Conservation (phyloP, 1,140 invertebrate genomes). For the Vanessa tameamea region DNA sequence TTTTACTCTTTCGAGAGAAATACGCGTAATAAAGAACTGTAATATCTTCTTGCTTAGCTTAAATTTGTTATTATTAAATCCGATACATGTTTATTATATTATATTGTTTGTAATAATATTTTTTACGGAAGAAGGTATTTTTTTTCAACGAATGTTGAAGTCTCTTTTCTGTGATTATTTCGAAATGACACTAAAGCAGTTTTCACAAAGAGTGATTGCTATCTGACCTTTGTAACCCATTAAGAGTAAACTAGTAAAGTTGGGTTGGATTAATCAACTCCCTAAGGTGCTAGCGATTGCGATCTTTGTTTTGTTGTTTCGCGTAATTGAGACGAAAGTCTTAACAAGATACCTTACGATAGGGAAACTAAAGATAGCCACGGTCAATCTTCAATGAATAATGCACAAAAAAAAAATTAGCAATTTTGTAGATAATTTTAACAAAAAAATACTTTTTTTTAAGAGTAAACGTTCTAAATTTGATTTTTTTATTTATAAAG, state of each 20-base stretch:
- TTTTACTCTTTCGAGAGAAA: slow-evolving; percentile 15
- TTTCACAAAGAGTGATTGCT: slow-evolving; percentile 26
- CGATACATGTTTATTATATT: neutral
- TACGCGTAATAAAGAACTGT: neutral
- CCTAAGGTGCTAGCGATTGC: slow-evolving; percentile 25
- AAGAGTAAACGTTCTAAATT: no score
- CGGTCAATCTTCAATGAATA: neutral
- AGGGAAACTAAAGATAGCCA: neutral
- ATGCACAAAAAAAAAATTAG: neutral
- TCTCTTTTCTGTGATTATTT: neutral
- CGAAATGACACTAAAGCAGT: slow-evolving; percentile 10
- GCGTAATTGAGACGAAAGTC: slow-evolving; percentile 7
- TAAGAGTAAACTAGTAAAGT: slow-evolving; percentile 29
- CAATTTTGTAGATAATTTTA: neutral
- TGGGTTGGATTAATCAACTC: slow-evolving; percentile 31
- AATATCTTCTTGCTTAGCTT: neutral
- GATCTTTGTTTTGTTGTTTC: slow-evolving; percentile 22
- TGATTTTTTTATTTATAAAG: no score
- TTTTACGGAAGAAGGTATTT: no score
- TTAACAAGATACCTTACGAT: slow-evolving; percentile 12
- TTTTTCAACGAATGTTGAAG: neutral
- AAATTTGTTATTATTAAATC: neutral
- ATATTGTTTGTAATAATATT: no score
- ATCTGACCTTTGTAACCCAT: slow-evolving; percentile 29
- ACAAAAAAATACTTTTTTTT: no score